Evolutionary conservation across 1,140 invertebrate species (phyloP), one percentile per base, ranked within the genome.

Genomic region (Hylaeus volcanicus): DNA sequence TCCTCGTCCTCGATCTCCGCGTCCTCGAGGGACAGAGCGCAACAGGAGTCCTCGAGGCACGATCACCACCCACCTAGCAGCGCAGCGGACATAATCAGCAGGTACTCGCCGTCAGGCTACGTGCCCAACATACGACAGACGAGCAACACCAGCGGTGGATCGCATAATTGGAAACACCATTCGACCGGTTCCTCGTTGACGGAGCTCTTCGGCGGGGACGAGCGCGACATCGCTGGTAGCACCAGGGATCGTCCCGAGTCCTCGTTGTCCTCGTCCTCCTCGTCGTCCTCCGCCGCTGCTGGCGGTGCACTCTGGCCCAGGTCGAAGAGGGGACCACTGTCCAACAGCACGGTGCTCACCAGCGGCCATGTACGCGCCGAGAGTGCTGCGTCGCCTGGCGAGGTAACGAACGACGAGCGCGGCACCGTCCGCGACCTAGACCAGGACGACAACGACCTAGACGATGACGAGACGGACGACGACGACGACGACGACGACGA

Each of bases 61-160:
- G 0, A 92, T 12, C 45, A 0, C 2, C 68, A 45, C 11, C 2
- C 68, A 45, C 11, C 55, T 3, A 45, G 63, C 5, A 55, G 70
- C 48, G 37, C 94, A 0, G 94, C 94, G 3, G 95, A 96, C 65
- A 86, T 96, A 4, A 94, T 94, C 84, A 94, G 94, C 74, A 95
- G 95, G 84, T 96, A 96, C 85, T 95, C 95, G 1, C 95, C 95
- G 9, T 90, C 94, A 5, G 94, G 95, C 79, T 96, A 96, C 88
- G 93, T 95, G 69, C 95, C 95, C 9, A 93, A 94, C 45, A 94
- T 94, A 5, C 93, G 94, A 72, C 94, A 82, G 37, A 88, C 88
- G 69, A 90, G 78, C 60, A 56, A 64, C 48, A 61, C 69, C 79
- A 68, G 72, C 37, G 61, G 73, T 51, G 4, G 26, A 51, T 65